These are phyloP conservation scores for Tretioscincus oriximinensis DNA, from an alignment of 2,113 vertebrate species.

Conservation along the genomic window DNA sequence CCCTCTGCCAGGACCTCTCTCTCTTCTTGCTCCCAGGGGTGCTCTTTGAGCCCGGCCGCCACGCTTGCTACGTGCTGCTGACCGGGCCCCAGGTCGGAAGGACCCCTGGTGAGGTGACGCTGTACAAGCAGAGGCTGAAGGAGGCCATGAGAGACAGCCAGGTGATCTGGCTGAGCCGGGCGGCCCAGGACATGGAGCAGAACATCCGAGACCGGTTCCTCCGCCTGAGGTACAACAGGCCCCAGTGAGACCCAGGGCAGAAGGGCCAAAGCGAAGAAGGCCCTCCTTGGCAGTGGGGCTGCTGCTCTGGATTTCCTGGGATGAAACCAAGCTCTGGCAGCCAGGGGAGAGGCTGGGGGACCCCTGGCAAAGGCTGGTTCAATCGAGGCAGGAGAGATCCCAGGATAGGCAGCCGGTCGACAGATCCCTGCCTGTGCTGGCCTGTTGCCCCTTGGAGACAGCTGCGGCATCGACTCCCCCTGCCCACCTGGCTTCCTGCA, in stretches of 20 bases:
- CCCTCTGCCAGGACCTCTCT: not conserved
- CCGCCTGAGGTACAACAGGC: constrained; percentile 83
- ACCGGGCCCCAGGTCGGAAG: constrained; percentile 62
- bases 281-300: too few species aligned
- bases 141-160: constrained; percentile 71
- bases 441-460: not conserved
- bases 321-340: not conserved
- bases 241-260: not conserved
- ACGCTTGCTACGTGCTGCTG: constrained; percentile 88
- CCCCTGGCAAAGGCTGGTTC: not conserved
- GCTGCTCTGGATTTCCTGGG: not conserved
- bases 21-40: constrained; percentile 64
- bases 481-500: too few species aligned
- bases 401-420: not conserved
- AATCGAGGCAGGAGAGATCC: not conserved
- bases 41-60: constrained; percentile 85
- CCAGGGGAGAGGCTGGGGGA: not conserved
- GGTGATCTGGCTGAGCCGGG: constrained; percentile 67
- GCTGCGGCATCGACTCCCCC: not conserved
- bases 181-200: constrained; percentile 59
- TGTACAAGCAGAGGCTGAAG: constrained; percentile 87
- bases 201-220: constrained; percentile 79
- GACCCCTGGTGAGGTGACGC: constrained; percentile 64
- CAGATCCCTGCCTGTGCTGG: not conserved
- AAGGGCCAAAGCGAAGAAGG: too few species aligned